These are phyloP conservation scores for Ciconia maguari DNA, from an alignment of 2,113 vertebrate genomes.

Conservation along the genomic window DNA sequence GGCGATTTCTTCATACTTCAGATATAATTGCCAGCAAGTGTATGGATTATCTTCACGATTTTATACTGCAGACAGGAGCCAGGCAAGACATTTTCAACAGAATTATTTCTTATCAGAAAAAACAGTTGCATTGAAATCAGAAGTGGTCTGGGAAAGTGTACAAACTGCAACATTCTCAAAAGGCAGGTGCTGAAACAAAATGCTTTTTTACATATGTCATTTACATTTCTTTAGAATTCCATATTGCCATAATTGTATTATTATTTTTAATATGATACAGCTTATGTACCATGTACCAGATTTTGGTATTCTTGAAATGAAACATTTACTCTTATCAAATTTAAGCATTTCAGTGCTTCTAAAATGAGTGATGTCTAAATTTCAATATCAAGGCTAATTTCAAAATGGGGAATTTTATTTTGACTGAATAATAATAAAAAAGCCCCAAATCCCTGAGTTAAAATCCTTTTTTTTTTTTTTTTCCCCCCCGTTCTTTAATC, in stretches of 20 bases:
- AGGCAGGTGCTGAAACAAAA: background rate
- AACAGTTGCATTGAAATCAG: constrained; percentile 19
- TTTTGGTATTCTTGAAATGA: background rate
- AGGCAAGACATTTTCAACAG: background rate
- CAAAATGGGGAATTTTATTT: background rate
- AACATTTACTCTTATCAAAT: background rate
- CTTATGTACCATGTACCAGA: background rate
- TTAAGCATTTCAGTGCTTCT: background rate
- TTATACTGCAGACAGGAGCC: background rate
- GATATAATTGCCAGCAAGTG: constrained; percentile 14
- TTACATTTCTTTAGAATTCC: background rate
- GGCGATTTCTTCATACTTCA: constrained; percentile 21
- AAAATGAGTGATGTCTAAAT: background rate
- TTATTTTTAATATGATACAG: background rate
- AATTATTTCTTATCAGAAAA: constrained; percentile 34
- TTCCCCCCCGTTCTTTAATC: no score
- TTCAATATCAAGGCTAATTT: background rate
- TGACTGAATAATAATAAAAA: background rate
- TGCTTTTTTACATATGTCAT: background rate
- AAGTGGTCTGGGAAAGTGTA: background rate
- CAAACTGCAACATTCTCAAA: background rate
- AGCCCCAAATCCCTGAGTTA: background rate
- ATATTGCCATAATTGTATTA: background rate
- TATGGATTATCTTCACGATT: constrained; percentile 9
- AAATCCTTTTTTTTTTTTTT: background rate